Percentiles rank a stretch among this genome's conserved stretches.
phyloP scores from a whole-genome alignment of 2,888 invertebrate species.

The Cosmia pyralina region DNA sequence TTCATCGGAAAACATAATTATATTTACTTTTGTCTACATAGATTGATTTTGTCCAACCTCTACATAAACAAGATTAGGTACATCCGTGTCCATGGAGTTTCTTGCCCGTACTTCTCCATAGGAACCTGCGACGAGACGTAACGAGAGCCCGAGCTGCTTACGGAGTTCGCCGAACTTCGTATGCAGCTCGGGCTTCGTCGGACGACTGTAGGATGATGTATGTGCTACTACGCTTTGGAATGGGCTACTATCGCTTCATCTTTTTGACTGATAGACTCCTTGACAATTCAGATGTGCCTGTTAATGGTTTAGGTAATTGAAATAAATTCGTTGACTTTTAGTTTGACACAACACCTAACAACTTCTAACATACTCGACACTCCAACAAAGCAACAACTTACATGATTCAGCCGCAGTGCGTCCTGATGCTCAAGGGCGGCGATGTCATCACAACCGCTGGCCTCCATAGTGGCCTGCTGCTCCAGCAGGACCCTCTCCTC shows the following conservation, averaged over 20 bases:
- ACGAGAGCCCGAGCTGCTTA: too few relatives aligned
- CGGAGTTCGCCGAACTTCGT: too few relatives aligned
- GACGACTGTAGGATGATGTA: too few relatives aligned
- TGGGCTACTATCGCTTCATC: not conserved
- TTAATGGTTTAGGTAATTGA: not conserved
- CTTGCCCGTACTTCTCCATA: not conserved
- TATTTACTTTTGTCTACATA: too few relatives aligned
- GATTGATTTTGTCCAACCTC: not conserved
- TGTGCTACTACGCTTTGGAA: not conserved
- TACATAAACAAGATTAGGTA: not conserved
- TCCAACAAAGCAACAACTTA: constrained; percentile 51
- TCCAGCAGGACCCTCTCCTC: constrained; percentile 93
- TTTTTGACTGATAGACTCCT: not conserved
- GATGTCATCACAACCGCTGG: constrained; percentile 82
- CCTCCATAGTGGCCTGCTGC: constrained; percentile 93
- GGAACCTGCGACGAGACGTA: too few relatives aligned
- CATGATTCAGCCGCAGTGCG: constrained; percentile 83
- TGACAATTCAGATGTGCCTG: not conserved
- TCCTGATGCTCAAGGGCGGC: constrained; percentile 84
- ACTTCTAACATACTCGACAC: not conserved
- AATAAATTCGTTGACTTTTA: not conserved
- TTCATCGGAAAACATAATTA: not conserved
- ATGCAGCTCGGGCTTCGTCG: too few relatives aligned
- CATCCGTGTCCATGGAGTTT: not conserved
- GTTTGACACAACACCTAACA: not conserved